These are phyloP conservation scores for Brenthis ino DNA, from an alignment of 2,888 invertebrate species.

Conservation along the genomic window DNA sequence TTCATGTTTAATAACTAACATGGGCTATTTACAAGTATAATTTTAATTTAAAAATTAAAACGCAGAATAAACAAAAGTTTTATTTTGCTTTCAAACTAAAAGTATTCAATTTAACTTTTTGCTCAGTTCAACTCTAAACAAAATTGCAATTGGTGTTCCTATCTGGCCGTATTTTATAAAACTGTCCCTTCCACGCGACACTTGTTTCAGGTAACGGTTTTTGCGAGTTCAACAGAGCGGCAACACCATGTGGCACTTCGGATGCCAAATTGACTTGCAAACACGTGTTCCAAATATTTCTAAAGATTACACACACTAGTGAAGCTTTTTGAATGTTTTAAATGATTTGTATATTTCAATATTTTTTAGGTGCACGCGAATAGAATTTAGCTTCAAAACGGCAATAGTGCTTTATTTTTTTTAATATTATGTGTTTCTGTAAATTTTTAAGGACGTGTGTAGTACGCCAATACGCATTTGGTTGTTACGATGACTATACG, in stretches of 20 bases:
- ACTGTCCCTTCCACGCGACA: constrained; percentile 26
- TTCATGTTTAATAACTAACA: too few relatives aligned
- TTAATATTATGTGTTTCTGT: too few relatives aligned
- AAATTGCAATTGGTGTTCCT: background rate
- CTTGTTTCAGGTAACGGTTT: constrained; percentile 40
- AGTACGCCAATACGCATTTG: too few relatives aligned
- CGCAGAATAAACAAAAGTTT: background rate
- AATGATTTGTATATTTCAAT: background rate
- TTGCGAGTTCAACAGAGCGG: constrained; percentile 38
- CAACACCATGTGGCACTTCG: constrained; percentile 36
- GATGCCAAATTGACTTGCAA: constrained; percentile 33
- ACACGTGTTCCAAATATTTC: constrained; percentile 32
- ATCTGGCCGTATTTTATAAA: constrained; percentile 17
- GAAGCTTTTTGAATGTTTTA: background rate
- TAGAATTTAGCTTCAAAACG: too few relatives aligned
- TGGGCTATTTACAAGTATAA: too few relatives aligned
- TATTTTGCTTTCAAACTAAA: background rate
- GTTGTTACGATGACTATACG: too few relatives aligned
- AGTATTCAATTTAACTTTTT: constrained; percentile 10
- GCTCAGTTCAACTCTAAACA: background rate
- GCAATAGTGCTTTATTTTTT: too few relatives aligned
- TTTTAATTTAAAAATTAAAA: too few relatives aligned
- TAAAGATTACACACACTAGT: background rate
- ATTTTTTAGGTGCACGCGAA: background rate
- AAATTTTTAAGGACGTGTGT: too few relatives aligned